Base-by-base conservation (phyloP, 2,888 invertebrate species). In the Andrena fulva region DNA sequence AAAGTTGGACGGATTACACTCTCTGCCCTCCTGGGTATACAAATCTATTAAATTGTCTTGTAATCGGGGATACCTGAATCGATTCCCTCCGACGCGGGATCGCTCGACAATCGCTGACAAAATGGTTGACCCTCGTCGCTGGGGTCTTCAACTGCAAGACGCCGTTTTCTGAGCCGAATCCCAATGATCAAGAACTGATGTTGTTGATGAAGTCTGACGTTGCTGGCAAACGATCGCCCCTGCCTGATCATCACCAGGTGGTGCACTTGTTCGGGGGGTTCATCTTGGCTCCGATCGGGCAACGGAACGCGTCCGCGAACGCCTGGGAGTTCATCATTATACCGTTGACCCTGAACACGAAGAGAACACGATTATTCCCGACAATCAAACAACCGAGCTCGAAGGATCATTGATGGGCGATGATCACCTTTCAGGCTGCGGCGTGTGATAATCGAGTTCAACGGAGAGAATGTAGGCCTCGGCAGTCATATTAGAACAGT, bases 261-360 rank as follows among this genome's bases (percentile, higher is more conserved):
- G 92, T 93, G 89, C 95, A 95, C 89, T 95, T 95, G 69, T 92
- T 93, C 62, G 91, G 89, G 70, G 95, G 95, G 89, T 95, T 95
- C 95, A 95, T 94, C 73, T 92, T 93, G 48, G 94, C 89, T 75
- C 94, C 94, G 50, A 91, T 85, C 31, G 94, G 93, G 86, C 95
- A 95, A 73, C 94, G 93, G 90, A 94, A 95, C 52, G 94, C 94
- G 77, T 94, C 93, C 8, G 94, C 92, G 86, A 95, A 95, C 67
- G 94, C 94, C 48, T 93, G 94, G 12, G 94, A 94, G 88, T 95
- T 95, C 95, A 95, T 95, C 94, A 95, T 94, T 87, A 95, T 94
- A 64, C 94, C 95, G 86, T 95, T 95, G 31, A 95, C 94, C 87
- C 95, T 95, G 87, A 20, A 74, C 63, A 20, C 2, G 12, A 16